Base-by-base conservation (phyloP, 2,888 invertebrate species). In the Macaria notata region DNA sequence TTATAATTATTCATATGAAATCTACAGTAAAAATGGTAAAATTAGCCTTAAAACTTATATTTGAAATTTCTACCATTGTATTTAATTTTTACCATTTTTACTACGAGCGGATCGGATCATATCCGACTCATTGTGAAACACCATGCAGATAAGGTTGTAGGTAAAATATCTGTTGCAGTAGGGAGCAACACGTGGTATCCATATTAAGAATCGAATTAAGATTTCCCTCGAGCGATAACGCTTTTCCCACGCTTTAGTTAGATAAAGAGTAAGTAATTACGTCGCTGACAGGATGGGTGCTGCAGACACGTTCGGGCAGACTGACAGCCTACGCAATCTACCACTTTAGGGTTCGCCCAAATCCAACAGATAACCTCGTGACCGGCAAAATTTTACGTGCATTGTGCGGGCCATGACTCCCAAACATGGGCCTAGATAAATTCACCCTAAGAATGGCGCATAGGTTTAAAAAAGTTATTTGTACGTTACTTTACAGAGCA, bases 251-350 rank as follows among this genome's bases (percentile, higher is more conserved):
- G 56, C 60, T 48, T 48, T 51, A 46, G 53, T 61, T 59, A 52
- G 49, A 56, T 48, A 47, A 54, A 54, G 58, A 39, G 49, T 41
- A 58, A 58, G 58, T 66, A 64, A 66, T 66, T 63, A 63, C 63
- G 54, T 51, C 52, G 54, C 54, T 46, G 54, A 59, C 54, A 55
- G 50, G 46, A 39, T 47, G 51, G 49, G n/a, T 48, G 49, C 45
- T 55, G 55, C 55, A 46, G 48, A 48, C 48, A 61, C 61, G 56
- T 66, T 51, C 49, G 31, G 43, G 56, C 56, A 31, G 52, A 58
- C 59, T 61, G 66, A 60, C 63, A 53, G 58, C 52, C 48, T 49
- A 48, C 57, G 51, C 49, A 61, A 51, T 54, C 49, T 50, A 48
- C 57, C 48, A 53, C 49, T 60, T 55, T 31, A 43, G 49, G 52